Evolutionary conservation across 2,113 vertebrate species (phyloP), one percentile per base, ranked within the genome.

Genomic region (Thomomys bottae): DNA sequence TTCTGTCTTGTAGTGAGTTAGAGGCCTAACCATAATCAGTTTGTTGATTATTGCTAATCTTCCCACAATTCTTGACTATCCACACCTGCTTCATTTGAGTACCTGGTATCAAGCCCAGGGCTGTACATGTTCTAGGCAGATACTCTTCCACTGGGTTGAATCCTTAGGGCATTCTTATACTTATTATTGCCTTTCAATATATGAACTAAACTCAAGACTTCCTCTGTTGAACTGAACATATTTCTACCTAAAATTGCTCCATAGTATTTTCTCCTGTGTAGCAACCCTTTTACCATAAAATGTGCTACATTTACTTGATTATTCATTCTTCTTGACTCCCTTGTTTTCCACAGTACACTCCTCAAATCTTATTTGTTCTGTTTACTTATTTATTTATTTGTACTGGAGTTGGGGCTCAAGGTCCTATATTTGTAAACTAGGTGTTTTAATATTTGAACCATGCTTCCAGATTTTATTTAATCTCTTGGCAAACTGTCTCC

Each of bases 311-410:
- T 54, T 54, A 38, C 26, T n/a, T 88, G 84, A 26, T 80, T 20
- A 17, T 40, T 72, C 72, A 59, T 45, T 21, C 59, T 15, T 49
- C 71, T 77, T 67, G 79, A 88, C 36, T 73, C 28, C 30, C 10
- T 79, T 70, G 57, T 63, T 86, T 40, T 77, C 8, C 42, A 57
- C 2, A 64, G 42, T 86, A 64, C 30, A 77, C 42, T 42, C 24
- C 34, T 4, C 6, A 84, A 68, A 40, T 94, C 26, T 80, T 91
- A 88, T 63, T 84, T 94, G 49, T 68, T 67, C 21, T 78, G 6
- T 87, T 54, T 54, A 17, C 18, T 54, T 54, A 15, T 54, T 54
- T 54, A 17, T 54, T 54, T 54, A 54, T 54, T 54, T 54, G 49
- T 54, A 54, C 49, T 54, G 49, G 49, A 54, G 49, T 54, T 17